Evolutionary conservation across 1,140 invertebrate species (phyloP).

Genomic region (Glomeris maerens): DNA sequence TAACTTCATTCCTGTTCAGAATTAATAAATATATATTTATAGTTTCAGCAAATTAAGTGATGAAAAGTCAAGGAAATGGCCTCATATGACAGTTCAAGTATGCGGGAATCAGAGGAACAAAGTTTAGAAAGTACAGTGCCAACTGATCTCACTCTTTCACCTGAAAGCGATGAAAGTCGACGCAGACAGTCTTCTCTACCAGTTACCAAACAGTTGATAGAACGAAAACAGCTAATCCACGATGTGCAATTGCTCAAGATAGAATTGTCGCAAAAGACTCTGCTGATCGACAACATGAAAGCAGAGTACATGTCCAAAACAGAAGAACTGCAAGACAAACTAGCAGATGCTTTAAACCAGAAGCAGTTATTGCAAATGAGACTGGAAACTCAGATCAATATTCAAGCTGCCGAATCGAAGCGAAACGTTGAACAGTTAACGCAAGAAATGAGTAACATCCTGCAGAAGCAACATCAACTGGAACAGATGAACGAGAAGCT

Average conservation of each 20-base stretch:
- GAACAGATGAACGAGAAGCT: constrained; percentile 31
- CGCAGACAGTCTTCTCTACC: constrained; percentile 2
- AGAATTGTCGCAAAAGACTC: constrained; percentile 30
- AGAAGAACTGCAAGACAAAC: constrained; percentile 31
- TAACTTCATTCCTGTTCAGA: too few relatives aligned
- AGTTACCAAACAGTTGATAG: constrained; percentile 16
- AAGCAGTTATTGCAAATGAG: constrained; percentile 29
- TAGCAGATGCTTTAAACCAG: constrained; percentile 29
- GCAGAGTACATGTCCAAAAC: constrained; percentile 26
- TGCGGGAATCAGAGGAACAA: constrained; percentile 14
- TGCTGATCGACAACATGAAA: constrained; percentile 29
- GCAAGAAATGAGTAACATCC: constrained; percentile 27
- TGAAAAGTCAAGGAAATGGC: too few relatives aligned
- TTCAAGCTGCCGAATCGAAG: constrained; percentile 29
- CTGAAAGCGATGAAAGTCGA: constrained; percentile 4
- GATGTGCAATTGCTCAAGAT: constrained; percentile 32
- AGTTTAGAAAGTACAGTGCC: constrained; percentile 16
- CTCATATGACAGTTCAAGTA: too few relatives aligned
- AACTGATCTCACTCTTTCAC: constrained; percentile 18
- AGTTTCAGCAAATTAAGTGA: too few relatives aligned
- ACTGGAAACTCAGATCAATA: constrained; percentile 29
- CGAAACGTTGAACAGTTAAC: constrained; percentile 27
- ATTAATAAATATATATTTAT: too few relatives aligned
- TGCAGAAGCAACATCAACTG: constrained; percentile 27
- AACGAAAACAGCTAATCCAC: constrained; percentile 31